These are phyloP conservation scores for Cardiocondyla obscurior DNA, from an alignment of 1,140 invertebrate genomes.

Conservation along the genomic window DNA sequence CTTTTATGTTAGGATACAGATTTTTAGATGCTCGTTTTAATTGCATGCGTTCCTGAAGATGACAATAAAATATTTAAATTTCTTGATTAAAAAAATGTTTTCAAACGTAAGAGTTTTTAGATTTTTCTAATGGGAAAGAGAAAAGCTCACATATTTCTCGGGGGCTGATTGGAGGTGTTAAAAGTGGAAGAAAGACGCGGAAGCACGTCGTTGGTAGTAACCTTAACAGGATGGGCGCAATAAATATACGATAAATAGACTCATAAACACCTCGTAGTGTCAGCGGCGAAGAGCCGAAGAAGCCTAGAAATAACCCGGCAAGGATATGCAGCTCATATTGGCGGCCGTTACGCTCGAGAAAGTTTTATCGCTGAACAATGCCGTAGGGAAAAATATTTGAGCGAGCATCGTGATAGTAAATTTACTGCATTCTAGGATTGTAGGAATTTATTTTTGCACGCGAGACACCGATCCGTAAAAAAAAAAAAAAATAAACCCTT, in stretches of 20 bases:
- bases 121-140: background rate
- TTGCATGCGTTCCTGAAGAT: background rate
- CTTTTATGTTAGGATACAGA: background rate
- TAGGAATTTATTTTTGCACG: background rate
- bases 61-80: background rate
- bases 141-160: slow-evolving; percentile 39
- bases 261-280: slow-evolving; percentile 68
- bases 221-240: slow-evolving; percentile 15
- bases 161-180: background rate
- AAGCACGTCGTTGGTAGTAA: slow-evolving; percentile 47
- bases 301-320: slow-evolving; percentile 64
- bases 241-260: slow-evolving; percentile 72
- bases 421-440: slow-evolving; percentile 59
- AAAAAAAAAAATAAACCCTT: too few species aligned
- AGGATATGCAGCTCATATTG: slow-evolving; percentile 72
- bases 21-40: background rate
- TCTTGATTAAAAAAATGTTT: background rate
- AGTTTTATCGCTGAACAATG: slow-evolving; percentile 71
- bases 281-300: slow-evolving; percentile 5
- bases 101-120: background rate
- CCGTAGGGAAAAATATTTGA: slow-evolving; percentile 59
- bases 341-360: slow-evolving; percentile 69
- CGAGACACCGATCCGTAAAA: background rate
- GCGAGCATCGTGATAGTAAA: slow-evolving; percentile 46
- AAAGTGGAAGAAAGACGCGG: slow-evolving; percentile 8